Base-by-base conservation (phyloP, 2,113 vertebrate species). In the Platanista minor region DNA sequence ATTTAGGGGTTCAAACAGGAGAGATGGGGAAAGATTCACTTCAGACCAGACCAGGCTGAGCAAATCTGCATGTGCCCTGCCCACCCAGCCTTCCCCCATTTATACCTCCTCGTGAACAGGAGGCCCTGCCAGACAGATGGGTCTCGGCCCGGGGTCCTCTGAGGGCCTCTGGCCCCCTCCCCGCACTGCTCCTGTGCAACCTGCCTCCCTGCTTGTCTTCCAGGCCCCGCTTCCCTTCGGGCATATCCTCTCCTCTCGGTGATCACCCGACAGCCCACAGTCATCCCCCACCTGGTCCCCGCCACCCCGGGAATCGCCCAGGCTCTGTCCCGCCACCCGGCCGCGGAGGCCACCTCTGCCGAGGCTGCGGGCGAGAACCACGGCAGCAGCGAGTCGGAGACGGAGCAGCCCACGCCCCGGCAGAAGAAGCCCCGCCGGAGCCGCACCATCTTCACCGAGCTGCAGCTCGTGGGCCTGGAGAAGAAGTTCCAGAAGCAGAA, bases 401-500 rank as follows among this genome's bases (percentile, higher is more conserved):
- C 99, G 0, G 99, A 99, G 97, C 99, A 99, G 98, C 98, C 99
- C 59, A 71, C 97, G 0, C 98, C 99, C 0, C 98, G 99, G 33
- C 98, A 99, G 6, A 99, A 99, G 98, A 99, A 99, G 97, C 99
- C 99, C 0, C 99, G 99, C 0, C 99, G 99, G 67, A 99, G 99
- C 25, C 99, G 99, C 66, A 99, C 99, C 98, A 99, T 99, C 98
- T 99, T 99, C 98, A 99, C 99, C 0, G 99, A 99, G 98, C 98
- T 99, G 91, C 99, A 99, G 98, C 99, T 99, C 78, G 99, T 99
- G 99, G 99, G 99, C 74, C 98, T 99, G 95, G 99, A 99, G 99
- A 99, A 99, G 98, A 99, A 99, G 95, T 99, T 99, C 97, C 99
- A 99, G 99, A 99, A 99, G 98, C 99, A 99, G 98, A 99, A 99